Evolutionary conservation across 2,113 vertebrate genomes (phyloP).

Genomic region (Serinus canaria): DNA sequence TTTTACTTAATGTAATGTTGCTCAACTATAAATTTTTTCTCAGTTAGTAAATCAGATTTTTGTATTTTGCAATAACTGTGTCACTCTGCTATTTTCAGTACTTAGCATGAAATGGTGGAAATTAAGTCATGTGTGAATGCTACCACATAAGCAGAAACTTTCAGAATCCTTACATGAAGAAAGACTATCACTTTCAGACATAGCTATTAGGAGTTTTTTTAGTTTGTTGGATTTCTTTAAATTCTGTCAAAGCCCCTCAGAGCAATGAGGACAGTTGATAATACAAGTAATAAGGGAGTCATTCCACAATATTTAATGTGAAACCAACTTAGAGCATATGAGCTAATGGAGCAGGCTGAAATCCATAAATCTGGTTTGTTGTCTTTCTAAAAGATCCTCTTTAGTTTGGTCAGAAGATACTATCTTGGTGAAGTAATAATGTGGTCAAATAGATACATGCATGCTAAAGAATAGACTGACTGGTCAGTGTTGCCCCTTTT

Average conservation of each 20-base stretch:
- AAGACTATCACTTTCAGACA: not conserved
- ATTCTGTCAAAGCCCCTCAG: slow-evolving; percentile 19
- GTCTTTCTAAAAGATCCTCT: not conserved
- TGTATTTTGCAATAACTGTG: not conserved
- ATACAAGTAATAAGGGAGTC: not conserved
- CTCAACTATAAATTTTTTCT: not conserved
- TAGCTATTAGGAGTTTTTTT: not conserved
- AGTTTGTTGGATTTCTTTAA: slow-evolving; percentile 11
- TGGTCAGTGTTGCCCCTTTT: not conserved
- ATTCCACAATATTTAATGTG: not conserved
- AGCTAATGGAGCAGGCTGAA: not conserved
- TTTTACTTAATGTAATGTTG: not conserved
- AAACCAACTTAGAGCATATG: not conserved
- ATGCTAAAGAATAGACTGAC: not conserved
- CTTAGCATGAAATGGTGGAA: not conserved
- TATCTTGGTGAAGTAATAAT: not conserved
- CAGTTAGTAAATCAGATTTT: not conserved
- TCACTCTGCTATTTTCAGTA: not conserved
- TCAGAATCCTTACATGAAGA: not conserved
- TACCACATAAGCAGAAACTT: not conserved
- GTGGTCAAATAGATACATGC: not conserved
- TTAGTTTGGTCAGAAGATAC: not conserved
- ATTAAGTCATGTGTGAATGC: not conserved
- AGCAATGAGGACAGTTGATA: not conserved
- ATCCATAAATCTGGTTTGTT: not conserved